Evolutionary conservation across 2,113 vertebrate genomes (phyloP).

Genomic region (Sula dactylatra): DNA sequence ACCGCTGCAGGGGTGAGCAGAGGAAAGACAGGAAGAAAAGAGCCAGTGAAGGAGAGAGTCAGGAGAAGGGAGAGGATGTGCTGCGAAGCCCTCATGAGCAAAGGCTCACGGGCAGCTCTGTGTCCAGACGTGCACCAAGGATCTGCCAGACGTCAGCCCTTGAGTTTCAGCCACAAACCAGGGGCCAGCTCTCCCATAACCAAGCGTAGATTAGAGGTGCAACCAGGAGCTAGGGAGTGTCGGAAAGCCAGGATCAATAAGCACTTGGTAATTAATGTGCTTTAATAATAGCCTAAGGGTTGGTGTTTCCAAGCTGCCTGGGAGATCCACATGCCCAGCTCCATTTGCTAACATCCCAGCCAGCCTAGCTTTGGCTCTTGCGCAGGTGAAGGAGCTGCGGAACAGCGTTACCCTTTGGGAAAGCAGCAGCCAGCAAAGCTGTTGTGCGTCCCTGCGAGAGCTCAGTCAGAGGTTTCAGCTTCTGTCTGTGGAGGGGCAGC

Average conservation of each 20-base stretch:
- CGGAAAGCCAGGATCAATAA: background rate
- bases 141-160: background rate
- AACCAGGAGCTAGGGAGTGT: background rate
- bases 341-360: background rate
- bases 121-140: background rate
- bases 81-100: background rate
- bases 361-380: background rate
- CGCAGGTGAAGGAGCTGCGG: background rate
- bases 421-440: background rate
- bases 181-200: background rate
- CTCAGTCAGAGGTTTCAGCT: background rate
- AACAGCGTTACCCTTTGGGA: accelerated
- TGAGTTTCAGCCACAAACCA: background rate
- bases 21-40: background rate
- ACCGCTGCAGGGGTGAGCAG: background rate
- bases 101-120: background rate
- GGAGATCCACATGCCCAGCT: accelerated
- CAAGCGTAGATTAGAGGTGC: background rate
- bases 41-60: background rate
- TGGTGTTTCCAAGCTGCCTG: background rate
- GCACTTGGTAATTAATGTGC: slow-evolving; percentile 14
- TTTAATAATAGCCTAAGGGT: slow-evolving; percentile 13
- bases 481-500: background rate
- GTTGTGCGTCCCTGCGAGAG: accelerated
- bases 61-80: background rate